Evolutionary conservation across 2,888 invertebrate species (phyloP), one percentile per base, ranked within the genome.

Genomic region (Allygus modestus): DNA sequence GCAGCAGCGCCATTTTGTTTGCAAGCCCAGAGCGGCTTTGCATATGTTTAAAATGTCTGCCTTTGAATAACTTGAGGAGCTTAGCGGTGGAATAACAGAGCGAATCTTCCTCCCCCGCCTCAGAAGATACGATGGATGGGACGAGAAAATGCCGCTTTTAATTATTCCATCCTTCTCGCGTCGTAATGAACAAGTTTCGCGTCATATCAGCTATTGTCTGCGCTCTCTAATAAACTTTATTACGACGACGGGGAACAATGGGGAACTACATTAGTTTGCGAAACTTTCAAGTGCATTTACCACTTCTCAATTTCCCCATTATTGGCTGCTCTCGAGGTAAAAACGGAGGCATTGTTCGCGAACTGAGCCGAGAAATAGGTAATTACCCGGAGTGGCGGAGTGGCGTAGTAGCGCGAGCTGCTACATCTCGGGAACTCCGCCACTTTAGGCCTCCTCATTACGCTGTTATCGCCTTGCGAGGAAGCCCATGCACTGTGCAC

Each of bases 11-110:
- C 81, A 84, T 79, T 82, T 77, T 86, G 85, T 85, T 86, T 86
- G 84, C 85, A 65, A 79, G 84, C 84, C 75, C 81, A 84, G 69
- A 82, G 84, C 85, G 86, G 87, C 87, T 87, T 87, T 87, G 87
- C 87, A 87, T 87, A 87, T 86, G 86, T 87, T 87, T 87, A 86
- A 84, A 86, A 87, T 85, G 85, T 85, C 87, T 86, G 84, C 87
- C 87, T 87, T 87, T 87, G 87, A 87, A 87, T 87, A 87, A 87
- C 87, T 87, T 87, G 85, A 87, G 85, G 85, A 85, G 87, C 87
- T 87, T 87, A 87, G 86, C 37, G 86, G 85, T 83, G 85, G 84
- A 85, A 75, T 83, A 85, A 85, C 84, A 82, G 84, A 71, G 65
- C 51, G 43, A 17, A 61, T 73, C 51, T 82, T 69, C 85, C 54